Conservation (phyloP, 2,888 invertebrate species). For the Sarcophaga caerulescens region DNA sequence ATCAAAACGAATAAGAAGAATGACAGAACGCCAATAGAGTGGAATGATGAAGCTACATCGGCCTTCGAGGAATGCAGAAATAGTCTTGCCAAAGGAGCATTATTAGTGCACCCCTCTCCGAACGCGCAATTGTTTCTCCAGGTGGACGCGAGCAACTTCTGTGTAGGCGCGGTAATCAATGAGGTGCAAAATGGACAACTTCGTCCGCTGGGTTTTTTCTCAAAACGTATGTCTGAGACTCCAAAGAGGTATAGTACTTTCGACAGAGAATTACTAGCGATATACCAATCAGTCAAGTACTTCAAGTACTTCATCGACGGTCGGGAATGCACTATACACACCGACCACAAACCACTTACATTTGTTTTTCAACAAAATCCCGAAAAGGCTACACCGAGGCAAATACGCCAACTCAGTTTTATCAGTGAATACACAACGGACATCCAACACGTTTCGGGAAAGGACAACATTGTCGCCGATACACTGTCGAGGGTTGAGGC, state of each 20-base stretch:
- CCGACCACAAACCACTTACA: slow-evolving; percentile 42
- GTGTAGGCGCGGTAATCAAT: too few relatives aligned
- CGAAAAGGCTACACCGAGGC: slow-evolving; percentile 29
- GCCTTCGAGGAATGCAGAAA: slow-evolving; percentile 62
- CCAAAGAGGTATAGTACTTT: slow-evolving; percentile 21
- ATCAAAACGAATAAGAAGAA: slow-evolving; percentile 61
- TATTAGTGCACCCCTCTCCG: slow-evolving; percentile 46
- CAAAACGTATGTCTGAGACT: too few relatives aligned
- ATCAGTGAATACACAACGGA: slow-evolving; percentile 38
- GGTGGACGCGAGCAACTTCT: too few relatives aligned
- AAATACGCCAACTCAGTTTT: slow-evolving; percentile 12
- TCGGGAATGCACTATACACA: slow-evolving; percentile 7
- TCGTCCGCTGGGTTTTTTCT: too few relatives aligned
- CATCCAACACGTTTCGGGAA: slow-evolving; percentile 18
- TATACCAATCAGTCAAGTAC: slow-evolving; percentile 7
- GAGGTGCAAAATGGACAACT: too few relatives aligned
- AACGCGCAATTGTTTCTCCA: slow-evolving; percentile 60
- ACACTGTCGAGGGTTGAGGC: not conserved
- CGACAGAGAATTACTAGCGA: slow-evolving; percentile 39
- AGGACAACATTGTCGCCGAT: slow-evolving; percentile 14
- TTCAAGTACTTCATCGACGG: not conserved
- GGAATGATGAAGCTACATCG: slow-evolving; percentile 53
- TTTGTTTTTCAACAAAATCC: slow-evolving; percentile 33
- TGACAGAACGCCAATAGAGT: slow-evolving; percentile 51
- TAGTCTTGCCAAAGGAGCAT: slow-evolving; percentile 24